Conservation (phyloP, 2,888 invertebrate species). For the Orgyia antiqua region DNA sequence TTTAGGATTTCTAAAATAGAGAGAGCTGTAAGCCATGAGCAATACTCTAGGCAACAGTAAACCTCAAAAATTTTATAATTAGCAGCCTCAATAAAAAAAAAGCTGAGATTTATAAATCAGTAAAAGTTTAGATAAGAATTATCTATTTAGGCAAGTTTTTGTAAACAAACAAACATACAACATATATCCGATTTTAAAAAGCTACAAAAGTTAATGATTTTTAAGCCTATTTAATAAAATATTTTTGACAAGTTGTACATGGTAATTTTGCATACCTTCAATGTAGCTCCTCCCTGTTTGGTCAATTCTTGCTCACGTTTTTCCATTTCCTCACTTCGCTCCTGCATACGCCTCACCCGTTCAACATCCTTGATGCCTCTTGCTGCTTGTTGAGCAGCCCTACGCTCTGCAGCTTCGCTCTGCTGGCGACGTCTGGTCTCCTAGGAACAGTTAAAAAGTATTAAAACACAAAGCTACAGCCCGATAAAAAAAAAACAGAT, state of each 20-base stretch:
- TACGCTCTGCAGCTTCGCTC: constrained; percentile 82
- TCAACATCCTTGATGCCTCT: constrained; percentile 82
- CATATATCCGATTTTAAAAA: too few species aligned
- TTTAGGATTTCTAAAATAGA: too few species aligned
- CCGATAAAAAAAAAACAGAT: neutral
- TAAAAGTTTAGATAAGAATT: too few species aligned
- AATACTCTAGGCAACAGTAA: too few species aligned
- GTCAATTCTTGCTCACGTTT: constrained; percentile 72
- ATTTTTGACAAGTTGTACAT: neutral
- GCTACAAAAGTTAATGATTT: too few species aligned
- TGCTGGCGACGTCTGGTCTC: constrained; percentile 81
- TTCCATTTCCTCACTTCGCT: constrained; percentile 76
- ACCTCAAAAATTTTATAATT: too few species aligned
- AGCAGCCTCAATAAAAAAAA: too few species aligned
- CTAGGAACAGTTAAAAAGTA: constrained; percentile 39
- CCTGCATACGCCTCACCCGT: constrained; percentile 77
- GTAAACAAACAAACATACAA: too few species aligned
- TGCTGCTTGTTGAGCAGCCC: constrained; percentile 76
- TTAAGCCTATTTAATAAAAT: too few species aligned
- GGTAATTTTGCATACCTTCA: constrained; percentile 38
- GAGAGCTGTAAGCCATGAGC: too few species aligned
- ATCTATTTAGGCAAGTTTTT: too few species aligned
- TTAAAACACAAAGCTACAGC: neutral
- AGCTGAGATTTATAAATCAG: too few species aligned
- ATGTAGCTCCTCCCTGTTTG: constrained; percentile 53